Conservation (phyloP, 2,113 vertebrate genomes). For the Xyliphius kryptos region DNA sequence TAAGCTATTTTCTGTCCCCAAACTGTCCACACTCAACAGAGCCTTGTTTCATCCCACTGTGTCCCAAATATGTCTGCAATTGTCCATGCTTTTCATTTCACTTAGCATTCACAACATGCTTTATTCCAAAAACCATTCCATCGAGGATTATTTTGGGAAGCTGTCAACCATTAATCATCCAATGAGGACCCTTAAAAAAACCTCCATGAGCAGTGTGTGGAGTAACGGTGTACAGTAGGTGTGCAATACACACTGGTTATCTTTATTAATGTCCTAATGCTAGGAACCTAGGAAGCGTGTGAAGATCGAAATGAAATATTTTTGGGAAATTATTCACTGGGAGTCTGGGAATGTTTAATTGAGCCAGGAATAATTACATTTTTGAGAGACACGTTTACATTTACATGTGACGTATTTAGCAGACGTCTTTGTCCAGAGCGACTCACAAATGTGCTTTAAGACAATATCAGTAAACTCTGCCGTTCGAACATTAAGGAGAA, state of each 20-base stretch:
- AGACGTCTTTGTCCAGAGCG: no score
- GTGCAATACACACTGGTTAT: background rate
- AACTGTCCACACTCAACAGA: constrained; percentile 1
- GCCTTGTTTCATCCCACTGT: constrained; percentile 3
- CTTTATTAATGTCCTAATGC: background rate
- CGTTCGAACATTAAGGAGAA: no score
- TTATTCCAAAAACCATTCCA: background rate
- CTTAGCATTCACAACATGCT: background rate
- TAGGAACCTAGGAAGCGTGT: background rate
- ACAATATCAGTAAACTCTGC: no score
- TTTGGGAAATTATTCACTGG: background rate
- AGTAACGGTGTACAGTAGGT: background rate
- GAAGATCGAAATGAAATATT: background rate
- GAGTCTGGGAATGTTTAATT: background rate
- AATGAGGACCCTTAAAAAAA: background rate
- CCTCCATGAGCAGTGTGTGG: background rate
- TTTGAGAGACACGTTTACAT: no score
- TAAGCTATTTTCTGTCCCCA: constrained; percentile 10
- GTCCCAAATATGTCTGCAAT: constrained; percentile 2
- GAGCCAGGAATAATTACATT: background rate
- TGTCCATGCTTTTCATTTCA: background rate
- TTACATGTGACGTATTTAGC: no score
- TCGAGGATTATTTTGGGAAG: background rate
- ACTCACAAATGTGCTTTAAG: no score
- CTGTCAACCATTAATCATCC: background rate